Evolutionary conservation across 2,888 invertebrate genomes (phyloP).

Genomic region (Scaptomyza polygonia): DNA sequence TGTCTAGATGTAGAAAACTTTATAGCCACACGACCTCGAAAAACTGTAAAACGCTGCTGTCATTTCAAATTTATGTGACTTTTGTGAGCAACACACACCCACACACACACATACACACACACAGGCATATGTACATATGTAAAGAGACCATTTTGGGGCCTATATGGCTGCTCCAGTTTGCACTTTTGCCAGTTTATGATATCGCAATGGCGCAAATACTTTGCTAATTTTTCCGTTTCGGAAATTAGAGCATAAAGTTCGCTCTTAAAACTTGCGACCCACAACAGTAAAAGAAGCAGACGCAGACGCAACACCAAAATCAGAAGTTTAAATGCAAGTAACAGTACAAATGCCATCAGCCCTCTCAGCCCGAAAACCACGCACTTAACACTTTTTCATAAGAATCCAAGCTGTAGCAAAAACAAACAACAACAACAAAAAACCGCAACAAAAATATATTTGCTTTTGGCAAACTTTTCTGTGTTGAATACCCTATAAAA

Average conservation of each 20-base stretch:
- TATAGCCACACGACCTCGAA: constrained; percentile 73
- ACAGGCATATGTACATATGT: constrained; percentile 3
- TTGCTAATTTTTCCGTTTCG: constrained; percentile 78
- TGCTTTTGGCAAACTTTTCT: constrained; percentile 58
- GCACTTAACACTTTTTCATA: constrained; percentile 71
- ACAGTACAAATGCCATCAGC: constrained; percentile 35
- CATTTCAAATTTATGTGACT: constrained; percentile 77
- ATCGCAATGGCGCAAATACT: constrained; percentile 75
- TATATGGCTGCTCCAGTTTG: constrained; percentile 48
- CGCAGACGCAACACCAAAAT: background rate
- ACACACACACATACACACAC: constrained; percentile 7
- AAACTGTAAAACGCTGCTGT: constrained; percentile 76
- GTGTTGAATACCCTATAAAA: constrained; percentile 22
- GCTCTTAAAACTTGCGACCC: constrained; percentile 67
- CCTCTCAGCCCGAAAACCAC: constrained; percentile 38
- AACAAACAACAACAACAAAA: constrained; percentile 13
- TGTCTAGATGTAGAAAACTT: constrained; percentile 51
- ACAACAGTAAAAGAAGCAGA: constrained; percentile 19
- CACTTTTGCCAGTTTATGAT: constrained; percentile 67
- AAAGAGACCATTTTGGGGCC: constrained; percentile 5
- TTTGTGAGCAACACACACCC: constrained; percentile 66
- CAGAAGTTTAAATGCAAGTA: constrained; percentile 9
- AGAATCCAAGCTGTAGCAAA: constrained; percentile 64
- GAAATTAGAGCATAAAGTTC: constrained; percentile 76
- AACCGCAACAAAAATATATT: constrained; percentile 55